These are phyloP conservation scores for Xestia c-nigrum DNA, from an alignment of 2,888 invertebrate genomes.

Conservation along the genomic window DNA sequence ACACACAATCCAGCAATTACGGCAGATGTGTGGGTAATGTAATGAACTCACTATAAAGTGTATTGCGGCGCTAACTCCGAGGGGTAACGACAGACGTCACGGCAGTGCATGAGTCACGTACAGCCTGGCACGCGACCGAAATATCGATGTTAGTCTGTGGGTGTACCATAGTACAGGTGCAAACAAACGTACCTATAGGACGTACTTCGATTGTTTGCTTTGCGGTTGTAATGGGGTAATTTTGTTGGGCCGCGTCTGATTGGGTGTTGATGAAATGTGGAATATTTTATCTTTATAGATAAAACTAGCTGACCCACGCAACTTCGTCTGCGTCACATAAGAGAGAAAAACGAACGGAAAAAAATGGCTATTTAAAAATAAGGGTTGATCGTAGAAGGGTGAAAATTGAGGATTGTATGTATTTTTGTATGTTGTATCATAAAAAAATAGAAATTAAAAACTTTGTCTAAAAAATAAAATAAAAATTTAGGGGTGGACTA, in stretches of 20 bases:
- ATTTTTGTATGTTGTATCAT: too few species aligned
- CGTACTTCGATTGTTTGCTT: slow-evolving; percentile 35
- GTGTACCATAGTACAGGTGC: slow-evolving; percentile 64
- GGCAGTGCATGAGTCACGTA: slow-evolving; percentile 77
- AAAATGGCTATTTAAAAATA: too few species aligned
- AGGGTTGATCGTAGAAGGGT: too few species aligned
- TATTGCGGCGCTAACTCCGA: slow-evolving; percentile 49
- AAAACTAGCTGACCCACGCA: too few species aligned
- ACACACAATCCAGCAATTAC: slow-evolving; percentile 22
- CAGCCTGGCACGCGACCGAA: slow-evolving; percentile 75
- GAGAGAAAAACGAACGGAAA: too few species aligned
- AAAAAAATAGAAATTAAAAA: too few species aligned
- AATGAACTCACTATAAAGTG: slow-evolving; percentile 54
- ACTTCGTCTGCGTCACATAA: too few species aligned
- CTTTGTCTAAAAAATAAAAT: too few species aligned
- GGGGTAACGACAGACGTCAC: slow-evolving; percentile 68
- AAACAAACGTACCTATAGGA: slow-evolving; percentile 34
- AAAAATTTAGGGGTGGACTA: too few species aligned
- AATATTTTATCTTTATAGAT: too few species aligned
- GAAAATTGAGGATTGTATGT: too few species aligned
- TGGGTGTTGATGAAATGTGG: slow-evolving; percentile 5
- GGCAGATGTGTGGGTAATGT: slow-evolving; percentile 33
- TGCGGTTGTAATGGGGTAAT: slow-evolving; percentile 36
- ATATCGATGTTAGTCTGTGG: slow-evolving; percentile 69
- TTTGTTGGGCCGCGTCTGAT: slow-evolving; percentile 24